Conservation (phyloP, 2,113 vertebrate genomes). For the Oenanthe oenanthe region DNA sequence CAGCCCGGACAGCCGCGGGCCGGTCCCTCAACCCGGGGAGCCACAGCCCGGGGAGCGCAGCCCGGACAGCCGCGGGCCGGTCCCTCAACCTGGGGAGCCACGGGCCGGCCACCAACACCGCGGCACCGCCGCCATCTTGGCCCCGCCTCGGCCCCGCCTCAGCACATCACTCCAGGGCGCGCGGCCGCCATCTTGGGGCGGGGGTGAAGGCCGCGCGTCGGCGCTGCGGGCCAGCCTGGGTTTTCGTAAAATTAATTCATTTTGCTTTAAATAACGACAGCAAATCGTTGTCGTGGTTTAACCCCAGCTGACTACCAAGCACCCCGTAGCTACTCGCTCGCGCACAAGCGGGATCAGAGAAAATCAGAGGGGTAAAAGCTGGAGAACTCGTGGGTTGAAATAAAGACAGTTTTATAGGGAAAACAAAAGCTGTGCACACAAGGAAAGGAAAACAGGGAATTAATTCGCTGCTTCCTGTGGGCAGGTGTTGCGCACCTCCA, state of each 20-base stretch:
- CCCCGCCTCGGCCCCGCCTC: accelerated
- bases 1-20: no score
- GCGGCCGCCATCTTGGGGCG: not conserved
- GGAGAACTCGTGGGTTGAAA: not conserved
- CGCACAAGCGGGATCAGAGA: not conserved
- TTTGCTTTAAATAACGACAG: not conserved
- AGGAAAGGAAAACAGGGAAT: not conserved
- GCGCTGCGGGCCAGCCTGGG: not conserved
- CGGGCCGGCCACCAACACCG: not conserved
- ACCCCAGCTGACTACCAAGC: not conserved
- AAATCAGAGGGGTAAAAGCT: not conserved
- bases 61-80: no score
- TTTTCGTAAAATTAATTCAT: not conserved
- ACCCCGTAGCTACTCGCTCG: accelerated
- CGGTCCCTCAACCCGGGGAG: no score
- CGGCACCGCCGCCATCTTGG: constrained; percentile 30
- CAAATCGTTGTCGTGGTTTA: not conserved
- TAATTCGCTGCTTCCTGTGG: not conserved
- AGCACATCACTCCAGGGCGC: no score
- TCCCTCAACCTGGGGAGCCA: no score
- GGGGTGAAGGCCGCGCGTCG: accelerated
- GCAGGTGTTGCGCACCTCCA: not conserved
- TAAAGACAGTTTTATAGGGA: not conserved
- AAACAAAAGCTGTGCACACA: not conserved
- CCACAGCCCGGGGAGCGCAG: no score